Percentiles rank a stretch among this genome's conserved stretches.
Conservation (phyloP, 2,888 invertebrate species). For the Monochamus alternatus region DNA sequence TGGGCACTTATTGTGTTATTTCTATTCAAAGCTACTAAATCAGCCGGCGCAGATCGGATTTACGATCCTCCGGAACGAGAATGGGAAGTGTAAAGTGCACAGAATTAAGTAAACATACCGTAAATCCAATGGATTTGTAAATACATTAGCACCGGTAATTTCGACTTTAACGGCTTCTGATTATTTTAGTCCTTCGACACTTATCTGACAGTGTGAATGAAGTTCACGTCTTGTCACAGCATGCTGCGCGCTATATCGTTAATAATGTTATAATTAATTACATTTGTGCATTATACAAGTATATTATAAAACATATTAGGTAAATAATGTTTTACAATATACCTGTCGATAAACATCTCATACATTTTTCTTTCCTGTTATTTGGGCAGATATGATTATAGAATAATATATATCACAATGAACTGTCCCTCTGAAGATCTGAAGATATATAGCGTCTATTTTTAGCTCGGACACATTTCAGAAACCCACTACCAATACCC, state of each 20-base stretch:
- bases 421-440: not conserved
- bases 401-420: not conserved
- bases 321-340: too few relatives aligned
- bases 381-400: too few relatives aligned
- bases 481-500: conserved; percentile 22
- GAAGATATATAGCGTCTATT: conserved; percentile 16
- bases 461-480: conserved; percentile 19
- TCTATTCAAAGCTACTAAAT: conserved; percentile 23
- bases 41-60: conserved; percentile 11
- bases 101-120: conserved; percentile 23
- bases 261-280: too few relatives aligned
- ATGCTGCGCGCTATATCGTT: too few relatives aligned
- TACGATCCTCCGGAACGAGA: conserved; percentile 13
- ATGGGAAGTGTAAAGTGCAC: conserved; percentile 27
- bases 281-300: too few relatives aligned
- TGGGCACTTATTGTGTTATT: not conserved
- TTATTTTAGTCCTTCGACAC: conserved; percentile 4
- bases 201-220: conserved; percentile 1
- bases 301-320: too few relatives aligned
- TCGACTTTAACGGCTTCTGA: conserved; percentile 8
- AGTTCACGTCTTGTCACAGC: not conserved
- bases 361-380: too few relatives aligned
- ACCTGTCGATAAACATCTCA: too few relatives aligned
- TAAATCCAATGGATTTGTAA: conserved; percentile 27
- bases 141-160: conserved; percentile 20